phyloP scores from a whole-genome alignment of 2,797 vertebrate species.

The Typhlichthys subterraneus region DNA sequence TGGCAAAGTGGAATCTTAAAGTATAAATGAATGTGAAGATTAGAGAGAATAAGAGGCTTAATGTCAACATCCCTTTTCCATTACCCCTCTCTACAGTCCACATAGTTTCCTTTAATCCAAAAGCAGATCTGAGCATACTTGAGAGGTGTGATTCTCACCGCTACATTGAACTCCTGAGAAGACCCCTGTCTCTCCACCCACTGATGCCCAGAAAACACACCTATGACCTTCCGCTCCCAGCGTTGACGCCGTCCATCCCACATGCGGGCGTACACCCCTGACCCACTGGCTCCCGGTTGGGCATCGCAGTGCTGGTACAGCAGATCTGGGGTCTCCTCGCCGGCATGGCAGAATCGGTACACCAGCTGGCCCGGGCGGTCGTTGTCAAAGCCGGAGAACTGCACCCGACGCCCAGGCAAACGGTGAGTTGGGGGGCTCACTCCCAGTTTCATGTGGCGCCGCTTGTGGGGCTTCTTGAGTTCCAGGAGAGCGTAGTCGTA shows the following conservation, averaged over 20 bases:
- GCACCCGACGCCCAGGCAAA: slow-evolving; percentile 88
- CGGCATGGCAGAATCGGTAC: slow-evolving; percentile 93
- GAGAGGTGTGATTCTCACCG: slow-evolving; percentile 94
- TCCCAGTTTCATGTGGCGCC: slow-evolving; percentile 94
- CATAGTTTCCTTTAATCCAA: slow-evolving; percentile 98
- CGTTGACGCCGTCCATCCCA: slow-evolving; percentile 86
- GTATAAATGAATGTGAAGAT: no score
- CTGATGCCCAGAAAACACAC: slow-evolving; percentile 97
- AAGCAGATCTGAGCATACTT: slow-evolving; percentile 99
- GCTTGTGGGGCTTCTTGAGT: slow-evolving; percentile 93
- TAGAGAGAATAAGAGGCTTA: background rate
- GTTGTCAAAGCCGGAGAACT: slow-evolving; percentile 96
- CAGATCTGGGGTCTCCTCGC: slow-evolving; percentile 92
- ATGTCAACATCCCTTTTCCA: background rate
- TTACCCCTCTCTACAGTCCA: slow-evolving; percentile 93
- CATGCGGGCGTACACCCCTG: slow-evolving; percentile 96
- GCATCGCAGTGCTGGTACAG: slow-evolving; percentile 97
- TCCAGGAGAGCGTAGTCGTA: slow-evolving; percentile 97
- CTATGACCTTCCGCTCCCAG: slow-evolving; percentile 97
- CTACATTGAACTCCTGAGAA: slow-evolving; percentile 94
- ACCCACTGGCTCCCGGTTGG: slow-evolving; percentile 94
- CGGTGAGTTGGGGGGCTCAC: slow-evolving; percentile 86
- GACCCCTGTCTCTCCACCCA: slow-evolving; percentile 94
- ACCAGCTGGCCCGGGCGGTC: slow-evolving; percentile 91
- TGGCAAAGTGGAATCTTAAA: no score